Evolutionary conservation across 64 coral and sea anemone genomes (phyloP).

Genomic region (Trachythela sp.): DNA sequence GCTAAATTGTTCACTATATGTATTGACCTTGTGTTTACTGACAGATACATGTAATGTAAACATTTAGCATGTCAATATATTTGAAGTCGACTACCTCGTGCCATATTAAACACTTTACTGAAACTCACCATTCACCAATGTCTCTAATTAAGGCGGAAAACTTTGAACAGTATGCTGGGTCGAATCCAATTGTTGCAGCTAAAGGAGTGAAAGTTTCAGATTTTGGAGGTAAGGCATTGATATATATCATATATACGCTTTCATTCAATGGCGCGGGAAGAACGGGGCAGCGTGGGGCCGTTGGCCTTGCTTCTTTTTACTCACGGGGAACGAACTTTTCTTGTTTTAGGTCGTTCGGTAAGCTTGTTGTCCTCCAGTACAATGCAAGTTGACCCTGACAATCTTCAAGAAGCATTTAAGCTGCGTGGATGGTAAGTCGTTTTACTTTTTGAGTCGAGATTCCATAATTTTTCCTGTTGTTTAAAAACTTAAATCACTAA

Average conservation of each 20-base stretch:
- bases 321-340: no score
- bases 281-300: no score
- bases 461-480: no score
- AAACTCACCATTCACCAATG: not conserved
- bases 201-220: conserved; percentile 93
- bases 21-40: no score
- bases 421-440: conserved; percentile 78
- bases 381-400: conserved; percentile 63
- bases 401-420: conserved; percentile 63
- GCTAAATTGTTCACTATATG: no score
- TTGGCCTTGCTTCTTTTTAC: no score
- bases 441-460: no score
- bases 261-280: no score
- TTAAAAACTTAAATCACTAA: no score
- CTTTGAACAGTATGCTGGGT: conserved; percentile 79
- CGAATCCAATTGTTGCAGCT: conserved; percentile 73
- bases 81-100: no score
- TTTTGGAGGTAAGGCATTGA: conserved; percentile 69
- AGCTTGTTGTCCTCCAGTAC: conserved; percentile 68
- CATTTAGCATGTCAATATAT: not conserved
- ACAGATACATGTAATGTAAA: no score
- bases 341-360: conserved; percentile 66
- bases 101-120: no score
- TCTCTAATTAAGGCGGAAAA: conserved; percentile 61
- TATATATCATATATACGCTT: not conserved